Evolutionary conservation across 1,140 invertebrate species (phyloP).

Genomic region (Cyclargus thomasi): DNA sequence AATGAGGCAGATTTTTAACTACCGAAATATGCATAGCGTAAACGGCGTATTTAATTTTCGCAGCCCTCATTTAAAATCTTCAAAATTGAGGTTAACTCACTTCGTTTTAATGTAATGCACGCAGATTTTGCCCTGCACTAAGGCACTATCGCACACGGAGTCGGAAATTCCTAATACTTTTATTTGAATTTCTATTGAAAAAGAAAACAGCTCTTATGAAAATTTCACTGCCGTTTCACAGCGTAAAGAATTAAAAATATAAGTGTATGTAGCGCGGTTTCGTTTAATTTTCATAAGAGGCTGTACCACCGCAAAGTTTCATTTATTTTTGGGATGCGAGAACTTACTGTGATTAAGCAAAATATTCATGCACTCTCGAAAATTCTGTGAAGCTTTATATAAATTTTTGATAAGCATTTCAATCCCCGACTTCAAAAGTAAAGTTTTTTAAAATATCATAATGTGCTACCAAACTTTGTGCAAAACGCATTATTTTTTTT

Average conservation of each 20-base stretch:
- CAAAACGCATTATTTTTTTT: no score
- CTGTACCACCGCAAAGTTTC: background rate
- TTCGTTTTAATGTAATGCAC: background rate
- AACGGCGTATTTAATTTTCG: background rate
- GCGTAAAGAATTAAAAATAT: constrained; percentile 12
- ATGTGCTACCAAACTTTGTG: no score
- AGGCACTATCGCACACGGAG: background rate
- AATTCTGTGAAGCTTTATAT: constrained; percentile 1
- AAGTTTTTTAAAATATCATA: no score
- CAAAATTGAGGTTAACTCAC: background rate
- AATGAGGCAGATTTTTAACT: background rate
- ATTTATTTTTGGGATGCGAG: constrained; percentile 14
- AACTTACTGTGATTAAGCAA: constrained; percentile 13
- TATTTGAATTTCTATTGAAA: constrained; percentile 11
- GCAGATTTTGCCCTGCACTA: background rate
- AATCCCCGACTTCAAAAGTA: no score
- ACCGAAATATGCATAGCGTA: background rate
- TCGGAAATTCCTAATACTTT: constrained; percentile 1
- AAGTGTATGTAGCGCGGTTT: constrained; percentile 2
- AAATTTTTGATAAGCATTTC: constrained; percentile 9
- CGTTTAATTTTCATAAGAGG: constrained; percentile 15
- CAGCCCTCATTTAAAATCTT: background rate
- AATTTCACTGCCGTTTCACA: constrained; percentile 13
- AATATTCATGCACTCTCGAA: constrained; percentile 3
- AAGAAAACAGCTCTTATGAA: background rate